Conservation (phyloP, 2,113 vertebrate species). For the Poeciliopsis occidentalis region DNA sequence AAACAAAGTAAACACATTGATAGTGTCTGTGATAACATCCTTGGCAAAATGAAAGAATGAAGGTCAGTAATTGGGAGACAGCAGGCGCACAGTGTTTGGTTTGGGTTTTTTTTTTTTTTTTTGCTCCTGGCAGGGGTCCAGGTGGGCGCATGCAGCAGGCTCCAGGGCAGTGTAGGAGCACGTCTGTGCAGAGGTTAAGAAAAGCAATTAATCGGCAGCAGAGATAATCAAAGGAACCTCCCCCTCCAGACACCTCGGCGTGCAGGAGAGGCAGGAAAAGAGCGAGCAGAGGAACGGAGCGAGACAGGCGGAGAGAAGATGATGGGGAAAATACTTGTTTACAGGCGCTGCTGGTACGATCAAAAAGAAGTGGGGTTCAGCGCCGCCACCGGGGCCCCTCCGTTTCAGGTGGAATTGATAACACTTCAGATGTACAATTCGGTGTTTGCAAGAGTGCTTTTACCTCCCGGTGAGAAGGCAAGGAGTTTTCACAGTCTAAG, state of each 20-base stretch:
- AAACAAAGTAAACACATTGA: slow-evolving; percentile 70
- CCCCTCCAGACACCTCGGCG: slow-evolving; percentile 69
- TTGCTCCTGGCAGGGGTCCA: slow-evolving; percentile 60
- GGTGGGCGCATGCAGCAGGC: slow-evolving; percentile 62
- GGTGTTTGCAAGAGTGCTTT: slow-evolving; percentile 69
- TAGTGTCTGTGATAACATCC: slow-evolving; percentile 59
- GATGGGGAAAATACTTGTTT: slow-evolving; percentile 73
- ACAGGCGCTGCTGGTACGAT: slow-evolving; percentile 63
- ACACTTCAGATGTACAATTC: slow-evolving; percentile 74
- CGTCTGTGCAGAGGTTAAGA: slow-evolving; percentile 75
- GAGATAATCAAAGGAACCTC: slow-evolving; percentile 80
- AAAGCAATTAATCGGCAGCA: slow-evolving; percentile 79
- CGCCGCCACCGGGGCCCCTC: slow-evolving; percentile 60
- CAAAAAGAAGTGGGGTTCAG: slow-evolving; percentile 61
- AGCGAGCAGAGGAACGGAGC: slow-evolving; percentile 29
- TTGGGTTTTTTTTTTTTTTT: slow-evolving; percentile 45
- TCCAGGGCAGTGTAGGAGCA: slow-evolving; percentile 68
- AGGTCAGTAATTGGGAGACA: slow-evolving; percentile 72
- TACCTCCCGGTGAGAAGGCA: slow-evolving; percentile 69
- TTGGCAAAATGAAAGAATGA: slow-evolving; percentile 66
- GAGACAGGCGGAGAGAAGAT: slow-evolving; percentile 8
- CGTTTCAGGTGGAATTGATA: slow-evolving; percentile 72
- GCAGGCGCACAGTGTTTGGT: slow-evolving; percentile 42
- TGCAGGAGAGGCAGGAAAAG: slow-evolving; percentile 13
- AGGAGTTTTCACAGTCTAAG: slow-evolving; percentile 62